These are phyloP conservation scores for Parauchenoglanis ngamensis DNA, from an alignment of 2,797 vertebrate genomes.

Conservation along the genomic window DNA sequence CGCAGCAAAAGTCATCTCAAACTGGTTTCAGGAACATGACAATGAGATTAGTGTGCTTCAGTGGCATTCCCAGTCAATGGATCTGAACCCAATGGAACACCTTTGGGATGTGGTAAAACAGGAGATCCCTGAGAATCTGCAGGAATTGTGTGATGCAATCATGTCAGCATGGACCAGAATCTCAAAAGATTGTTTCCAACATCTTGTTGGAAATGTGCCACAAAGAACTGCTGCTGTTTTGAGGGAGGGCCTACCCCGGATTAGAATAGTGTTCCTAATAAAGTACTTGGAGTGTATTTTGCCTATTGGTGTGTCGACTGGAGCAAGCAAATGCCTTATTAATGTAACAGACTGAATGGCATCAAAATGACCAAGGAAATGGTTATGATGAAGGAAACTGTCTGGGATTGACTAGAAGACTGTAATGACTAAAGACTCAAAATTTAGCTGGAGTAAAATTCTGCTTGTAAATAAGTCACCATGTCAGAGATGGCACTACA, in stretches of 20 bases:
- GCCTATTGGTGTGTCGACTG: not conserved
- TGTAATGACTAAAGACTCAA: not conserved
- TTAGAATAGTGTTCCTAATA: not conserved
- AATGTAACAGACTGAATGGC: not conserved
- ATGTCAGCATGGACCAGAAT: not conserved
- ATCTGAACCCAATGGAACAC: too few species aligned
- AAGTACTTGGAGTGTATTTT: not conserved
- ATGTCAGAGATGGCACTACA: not conserved
- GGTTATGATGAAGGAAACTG: not conserved
- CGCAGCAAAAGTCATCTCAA: too few species aligned
- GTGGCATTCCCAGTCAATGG: too few species aligned
- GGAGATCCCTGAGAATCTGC: not conserved
- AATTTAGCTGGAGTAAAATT: not conserved
- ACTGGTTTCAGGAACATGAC: too few species aligned
- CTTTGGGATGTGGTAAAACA: too few species aligned
- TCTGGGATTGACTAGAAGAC: not conserved
- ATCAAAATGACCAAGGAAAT: not conserved
- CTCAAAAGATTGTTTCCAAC: not conserved
- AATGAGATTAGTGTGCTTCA: too few species aligned
- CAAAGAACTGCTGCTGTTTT: not conserved
- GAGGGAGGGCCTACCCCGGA: not conserved
- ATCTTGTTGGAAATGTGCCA: not conserved
- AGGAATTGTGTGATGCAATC: not conserved
- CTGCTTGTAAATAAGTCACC: not conserved
- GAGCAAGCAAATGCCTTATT: not conserved